Percentiles rank a stretch among this genome's conserved stretches.
phyloP scores from a whole-genome alignment of 2,888 invertebrate genomes.

The Gasteruption jaculator region DNA sequence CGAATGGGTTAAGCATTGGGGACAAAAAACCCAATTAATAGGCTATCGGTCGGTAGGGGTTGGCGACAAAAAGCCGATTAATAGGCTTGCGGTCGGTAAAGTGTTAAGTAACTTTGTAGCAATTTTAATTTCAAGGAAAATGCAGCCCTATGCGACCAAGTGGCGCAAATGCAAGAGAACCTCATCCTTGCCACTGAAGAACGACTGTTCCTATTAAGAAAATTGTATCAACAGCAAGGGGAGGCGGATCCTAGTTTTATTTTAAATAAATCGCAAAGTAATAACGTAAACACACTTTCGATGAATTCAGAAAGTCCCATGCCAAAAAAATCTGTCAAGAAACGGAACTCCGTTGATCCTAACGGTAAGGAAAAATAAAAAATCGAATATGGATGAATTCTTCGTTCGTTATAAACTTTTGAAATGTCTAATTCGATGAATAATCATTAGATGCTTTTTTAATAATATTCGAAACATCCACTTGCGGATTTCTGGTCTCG shows the following conservation, averaged over 20 bases:
- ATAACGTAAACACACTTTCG: slow-evolving; percentile 29
- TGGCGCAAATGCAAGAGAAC: slow-evolving; percentile 78
- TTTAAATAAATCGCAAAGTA: slow-evolving; percentile 34
- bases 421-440: not conserved
- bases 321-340: slow-evolving; percentile 41
- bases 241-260: slow-evolving; percentile 37
- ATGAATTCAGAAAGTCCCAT: slow-evolving; percentile 33
- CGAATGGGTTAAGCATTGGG: no score
- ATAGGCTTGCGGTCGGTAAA: no score
- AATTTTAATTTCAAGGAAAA: slow-evolving; percentile 61
- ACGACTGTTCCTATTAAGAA: slow-evolving; percentile 72
- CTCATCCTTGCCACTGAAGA: slow-evolving; percentile 78
- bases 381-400: no score
- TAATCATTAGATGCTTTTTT: slow-evolving; percentile 4
- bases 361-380: slow-evolving; percentile 30
- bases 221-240: slow-evolving; percentile 63
- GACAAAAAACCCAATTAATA: no score
- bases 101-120: slow-evolving; percentile 4
- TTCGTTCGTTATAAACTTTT: not conserved
- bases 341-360: slow-evolving; percentile 35
- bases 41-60: no score
- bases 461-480: not conserved
- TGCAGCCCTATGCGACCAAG: slow-evolving; percentile 83
- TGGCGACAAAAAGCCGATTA: no score
- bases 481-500: slow-evolving; percentile 4